Base-by-base conservation (phyloP, 2,113 vertebrate species). In the Tichodroma muraria region DNA sequence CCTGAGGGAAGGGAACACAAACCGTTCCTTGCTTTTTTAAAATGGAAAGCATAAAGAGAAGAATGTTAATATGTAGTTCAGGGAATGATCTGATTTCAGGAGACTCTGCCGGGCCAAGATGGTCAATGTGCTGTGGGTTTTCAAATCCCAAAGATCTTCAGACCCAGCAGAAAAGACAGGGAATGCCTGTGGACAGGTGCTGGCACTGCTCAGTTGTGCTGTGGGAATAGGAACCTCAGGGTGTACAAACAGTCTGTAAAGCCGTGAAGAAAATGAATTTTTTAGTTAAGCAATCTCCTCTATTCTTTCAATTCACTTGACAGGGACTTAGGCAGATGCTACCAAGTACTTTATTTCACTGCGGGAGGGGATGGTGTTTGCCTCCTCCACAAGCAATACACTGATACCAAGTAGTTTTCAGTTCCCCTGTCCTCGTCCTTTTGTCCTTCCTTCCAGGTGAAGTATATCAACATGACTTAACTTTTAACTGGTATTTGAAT, bases 401-500 rank as follows among this genome's bases (percentile, higher is more conserved):
- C 27, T n/a, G 19, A 70, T 49, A 40, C 61, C 33, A 27, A 15
- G 47, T 30, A 9, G 42, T 88, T 89, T 61, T 59, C n/a, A 14
- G 68, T 85, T 69, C 22, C 47, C 8, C 68, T 33, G 54, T 69
- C 68, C 63, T 59, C 0, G 0, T 90, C 68, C 71, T 65, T 90
- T 81, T 76, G 77, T 93, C 84, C 83, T 76, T 75, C 49, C n/a
- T 57, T 81, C 53, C 59, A 6, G 49, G 31, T 13, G 27, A 93
- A 44, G 37, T 77, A 66, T 82, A 76, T 60, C 35, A 31, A 28
- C 82, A 54, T 24, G 68, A 42, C 77, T 31, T 52, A 71, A n/a
- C 64, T 84, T 80, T 92, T 85, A 75, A 63, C 91, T 84, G 81
- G 45, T 92, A 40, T 94, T 68, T 94, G 91, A 94, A 80, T 64